Evolutionary conservation across 2,888 invertebrate species (phyloP), one percentile per base, ranked within the genome.

Genomic region (Carcina quercana): DNA sequence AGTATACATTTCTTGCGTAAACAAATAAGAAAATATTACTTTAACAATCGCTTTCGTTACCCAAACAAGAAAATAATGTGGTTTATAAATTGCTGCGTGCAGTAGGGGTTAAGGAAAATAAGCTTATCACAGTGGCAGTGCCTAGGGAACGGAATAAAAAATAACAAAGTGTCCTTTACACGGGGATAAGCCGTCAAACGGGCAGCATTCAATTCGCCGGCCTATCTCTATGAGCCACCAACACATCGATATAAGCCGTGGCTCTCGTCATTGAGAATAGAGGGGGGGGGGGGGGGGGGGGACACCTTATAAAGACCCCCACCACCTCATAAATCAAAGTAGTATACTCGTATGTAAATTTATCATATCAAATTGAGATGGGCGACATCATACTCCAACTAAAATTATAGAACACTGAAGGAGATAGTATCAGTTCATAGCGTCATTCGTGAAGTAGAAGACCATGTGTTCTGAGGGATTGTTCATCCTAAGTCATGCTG

Each of bases 141-240:
- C 49, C 41, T 47, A 28, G 44, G 50, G 46, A 46, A 53, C 41
- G 40, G 56, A 59, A 66, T 61, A 66, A 63, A 60, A 62, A 59
- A 65, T 62, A 68, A 60, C 53, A 58, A 66, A 67, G 66, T 73
- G 65, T 67, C 60, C 59, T 65, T 63, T 64, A 66, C 58, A 57
- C 51, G 50, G 59, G 66, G 71, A 73, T 74, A 70, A 75, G 66
- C 68, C 55, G 47, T 51, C 49, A 64, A 70, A 63, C 60, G 66
- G 69, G 58, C 58, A 65, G 61, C 68, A 67, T 74, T 75, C 73
- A 74, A 74, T 74, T 69, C 66, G 54, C 53, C 54, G 50, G 47
- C 56, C 68, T 70, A 70, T 72, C 71, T 60, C 49, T 46, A 54
- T 58, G 59, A 66, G 59, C 63, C 66, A 60, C 62, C 50, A 59